Conservation (phyloP, 2,888 invertebrate species). For the Mechanitis mazaeus region DNA sequence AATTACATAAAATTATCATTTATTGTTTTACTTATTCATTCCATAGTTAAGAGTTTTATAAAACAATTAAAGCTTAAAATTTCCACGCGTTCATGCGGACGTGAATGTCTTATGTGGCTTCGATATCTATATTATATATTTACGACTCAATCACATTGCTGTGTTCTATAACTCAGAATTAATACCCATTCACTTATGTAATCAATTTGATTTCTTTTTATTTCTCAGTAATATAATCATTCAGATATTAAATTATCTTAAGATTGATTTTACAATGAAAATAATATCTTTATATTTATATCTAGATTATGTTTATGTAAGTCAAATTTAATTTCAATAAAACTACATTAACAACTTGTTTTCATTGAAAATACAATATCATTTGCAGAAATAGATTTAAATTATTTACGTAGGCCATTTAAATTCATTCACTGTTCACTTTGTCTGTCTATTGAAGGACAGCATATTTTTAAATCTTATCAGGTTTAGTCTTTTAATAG, state of each 20-base stretch:
- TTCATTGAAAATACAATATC: background rate
- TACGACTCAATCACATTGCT: background rate
- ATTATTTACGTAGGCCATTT: background rate
- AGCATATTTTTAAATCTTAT: background rate
- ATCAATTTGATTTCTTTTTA: background rate
- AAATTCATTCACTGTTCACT: constrained; percentile 6
- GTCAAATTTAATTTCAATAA: too few relatives aligned
- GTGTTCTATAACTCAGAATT: background rate
- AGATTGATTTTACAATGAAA: background rate
- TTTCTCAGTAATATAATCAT: background rate
- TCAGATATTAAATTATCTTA: background rate
- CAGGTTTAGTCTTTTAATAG: too few relatives aligned
- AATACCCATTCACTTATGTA: constrained; percentile 6
- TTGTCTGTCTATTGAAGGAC: constrained; percentile 2
- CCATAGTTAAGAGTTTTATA: background rate
- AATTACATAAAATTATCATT: constrained; percentile 13
- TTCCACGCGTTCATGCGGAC: constrained; percentile 1
- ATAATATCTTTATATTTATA: background rate
- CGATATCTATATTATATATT: background rate
- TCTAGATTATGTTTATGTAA: too few relatives aligned
- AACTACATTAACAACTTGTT: too few relatives aligned
- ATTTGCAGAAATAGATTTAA: constrained; percentile 2
- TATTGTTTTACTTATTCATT: constrained; percentile 8
- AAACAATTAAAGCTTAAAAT: background rate
- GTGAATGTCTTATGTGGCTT: constrained; percentile 3